Evolutionary conservation across 2,113 vertebrate species (phyloP).

Genomic region (Dermatemys mawii): DNA sequence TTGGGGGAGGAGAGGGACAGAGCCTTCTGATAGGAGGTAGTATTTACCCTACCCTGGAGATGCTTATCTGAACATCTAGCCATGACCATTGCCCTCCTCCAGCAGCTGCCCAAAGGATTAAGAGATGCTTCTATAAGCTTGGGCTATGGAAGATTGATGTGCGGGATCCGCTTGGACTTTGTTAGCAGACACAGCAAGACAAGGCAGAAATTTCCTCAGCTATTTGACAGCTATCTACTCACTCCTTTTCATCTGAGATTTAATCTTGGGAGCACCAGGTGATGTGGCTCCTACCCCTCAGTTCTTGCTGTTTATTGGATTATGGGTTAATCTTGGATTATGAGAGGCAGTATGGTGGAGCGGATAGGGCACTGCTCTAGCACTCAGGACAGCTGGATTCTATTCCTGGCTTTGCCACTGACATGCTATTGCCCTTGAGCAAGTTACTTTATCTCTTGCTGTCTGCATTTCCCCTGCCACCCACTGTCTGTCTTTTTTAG

Average conservation of each 20-base stretch:
- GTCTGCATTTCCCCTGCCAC: background rate
- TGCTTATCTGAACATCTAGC: slow-evolving; percentile 23
- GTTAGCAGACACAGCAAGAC: background rate
- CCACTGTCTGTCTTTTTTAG: background rate
- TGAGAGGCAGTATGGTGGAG: background rate
- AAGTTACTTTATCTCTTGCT: background rate
- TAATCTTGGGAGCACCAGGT: background rate
- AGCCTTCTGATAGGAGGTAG: slow-evolving; percentile 45
- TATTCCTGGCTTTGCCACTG: background rate
- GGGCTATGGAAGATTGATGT: background rate
- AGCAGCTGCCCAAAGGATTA: slow-evolving; percentile 36
- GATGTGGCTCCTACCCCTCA: background rate
- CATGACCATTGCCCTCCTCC: slow-evolving; percentile 13
- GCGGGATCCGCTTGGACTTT: background rate
- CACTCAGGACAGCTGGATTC: background rate
- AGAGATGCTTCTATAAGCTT: background rate
- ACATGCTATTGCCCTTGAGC: background rate
- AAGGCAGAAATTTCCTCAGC: background rate
- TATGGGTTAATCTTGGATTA: background rate
- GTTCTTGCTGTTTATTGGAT: background rate
- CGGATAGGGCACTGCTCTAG: background rate
- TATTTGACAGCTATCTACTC: background rate
- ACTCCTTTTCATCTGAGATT: background rate
- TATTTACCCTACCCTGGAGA: background rate
- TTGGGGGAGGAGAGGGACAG: slow-evolving; percentile 29